Conservation (phyloP, 64 coral and sea anemone genomes). For the Pocillopora damicornis region DNA sequence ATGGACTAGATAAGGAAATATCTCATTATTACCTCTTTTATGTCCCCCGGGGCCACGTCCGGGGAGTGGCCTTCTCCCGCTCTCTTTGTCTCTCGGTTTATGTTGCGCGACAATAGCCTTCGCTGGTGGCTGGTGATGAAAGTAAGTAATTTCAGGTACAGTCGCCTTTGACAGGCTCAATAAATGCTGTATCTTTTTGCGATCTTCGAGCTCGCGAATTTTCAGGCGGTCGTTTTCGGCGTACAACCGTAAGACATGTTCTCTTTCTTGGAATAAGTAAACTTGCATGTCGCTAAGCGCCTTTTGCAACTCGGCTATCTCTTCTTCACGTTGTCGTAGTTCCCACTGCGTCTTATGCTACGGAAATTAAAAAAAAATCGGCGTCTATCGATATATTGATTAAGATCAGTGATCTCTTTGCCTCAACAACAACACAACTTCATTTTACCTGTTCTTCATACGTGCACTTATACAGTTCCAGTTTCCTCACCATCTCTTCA, state of each 20-base stretch:
- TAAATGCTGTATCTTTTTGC: constrained; percentile 95
- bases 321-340: constrained; percentile 89
- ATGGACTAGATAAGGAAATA: background rate
- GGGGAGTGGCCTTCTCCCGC: background rate
- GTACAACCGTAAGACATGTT: constrained; percentile 88
- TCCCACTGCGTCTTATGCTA: constrained; percentile 96
- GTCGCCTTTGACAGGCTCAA: constrained; percentile 69
- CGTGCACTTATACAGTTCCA: constrained; percentile 94
- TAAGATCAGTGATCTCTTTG: background rate
- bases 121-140: constrained; percentile 85
- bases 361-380: background rate
- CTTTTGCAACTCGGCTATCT: constrained; percentile 94
- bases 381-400: too few species aligned
- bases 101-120: constrained; percentile 76
- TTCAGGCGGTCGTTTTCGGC: constrained; percentile 95
- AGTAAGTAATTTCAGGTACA: constrained; percentile 93
- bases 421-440: background rate
- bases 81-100: constrained; percentile 16
- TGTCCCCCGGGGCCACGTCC: constrained; percentile 95
- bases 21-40: constrained; percentile 64
- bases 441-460: constrained; percentile 93
- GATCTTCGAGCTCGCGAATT: constrained; percentile 93
- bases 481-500: constrained; percentile 86
- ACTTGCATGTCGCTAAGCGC: constrained; percentile 99
- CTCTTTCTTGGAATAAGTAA: constrained; percentile 96